Conservation (phyloP, 2,888 invertebrate species). For the Himalopsyche anomala region DNA sequence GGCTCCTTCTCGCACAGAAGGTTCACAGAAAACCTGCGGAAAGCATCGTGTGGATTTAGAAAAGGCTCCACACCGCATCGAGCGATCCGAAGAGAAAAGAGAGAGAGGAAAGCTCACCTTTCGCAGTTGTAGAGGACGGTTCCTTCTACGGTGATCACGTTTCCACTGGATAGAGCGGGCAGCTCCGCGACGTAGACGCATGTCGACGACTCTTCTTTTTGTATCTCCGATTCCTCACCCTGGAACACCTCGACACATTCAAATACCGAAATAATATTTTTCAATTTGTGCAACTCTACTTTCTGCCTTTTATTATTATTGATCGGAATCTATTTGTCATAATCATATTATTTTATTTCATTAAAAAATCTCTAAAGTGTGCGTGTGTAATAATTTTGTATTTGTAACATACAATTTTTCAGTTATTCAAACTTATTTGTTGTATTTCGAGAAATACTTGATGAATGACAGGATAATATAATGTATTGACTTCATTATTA, state of each 20-base stretch:
- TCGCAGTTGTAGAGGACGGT: slow-evolving; percentile 58
- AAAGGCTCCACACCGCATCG: not conserved
- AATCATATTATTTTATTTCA: too few species aligned
- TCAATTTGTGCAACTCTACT: not conserved
- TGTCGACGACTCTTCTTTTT: slow-evolving; percentile 37
- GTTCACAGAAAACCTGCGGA: slow-evolving; percentile 80
- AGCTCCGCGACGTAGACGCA: slow-evolving; percentile 59
- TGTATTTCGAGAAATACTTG: too few species aligned
- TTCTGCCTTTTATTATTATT: not conserved
- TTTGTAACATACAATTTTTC: too few species aligned
- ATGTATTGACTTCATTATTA: too few species aligned
- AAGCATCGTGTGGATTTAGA: not conserved
- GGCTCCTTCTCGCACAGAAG: slow-evolving; percentile 73
- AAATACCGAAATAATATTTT: not conserved
- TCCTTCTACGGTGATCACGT: slow-evolving; percentile 62
- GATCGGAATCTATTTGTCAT: too few species aligned
- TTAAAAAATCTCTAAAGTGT: too few species aligned
- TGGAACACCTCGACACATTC: not conserved
- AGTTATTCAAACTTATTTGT: too few species aligned
- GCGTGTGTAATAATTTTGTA: too few species aligned
- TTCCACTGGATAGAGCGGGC: slow-evolving; percentile 53
- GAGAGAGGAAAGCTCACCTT: slow-evolving; percentile 49
- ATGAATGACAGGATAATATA: too few species aligned
- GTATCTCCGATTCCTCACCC: slow-evolving; percentile 33
- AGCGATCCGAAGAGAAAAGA: not conserved